Percentiles rank a stretch among this genome's conserved stretches.
Conservation (phyloP, 1,140 invertebrate genomes). For the Zophobas atratus region DNA sequence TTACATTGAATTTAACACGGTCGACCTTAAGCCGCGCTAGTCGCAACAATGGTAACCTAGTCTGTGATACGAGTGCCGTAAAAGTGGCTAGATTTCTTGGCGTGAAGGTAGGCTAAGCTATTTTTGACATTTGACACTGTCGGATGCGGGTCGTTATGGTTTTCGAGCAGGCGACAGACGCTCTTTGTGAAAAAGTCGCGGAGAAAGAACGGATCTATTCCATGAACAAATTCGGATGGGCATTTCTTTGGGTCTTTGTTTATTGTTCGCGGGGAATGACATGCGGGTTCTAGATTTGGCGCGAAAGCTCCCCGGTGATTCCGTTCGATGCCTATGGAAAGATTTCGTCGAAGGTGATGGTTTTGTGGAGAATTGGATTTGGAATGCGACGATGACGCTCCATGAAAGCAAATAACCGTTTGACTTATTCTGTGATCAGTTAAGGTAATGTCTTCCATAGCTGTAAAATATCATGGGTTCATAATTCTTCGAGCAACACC, state of each 20-base stretch:
- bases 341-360: no score
- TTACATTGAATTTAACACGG: slow-evolving; percentile 33
- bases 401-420: no score
- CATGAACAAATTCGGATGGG: neutral
- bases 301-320: neutral
- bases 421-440: no score
- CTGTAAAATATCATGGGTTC: no score
- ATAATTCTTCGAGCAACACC: no score
- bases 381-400: no score
- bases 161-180: neutral
- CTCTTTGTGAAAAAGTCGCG: neutral
- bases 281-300: neutral
- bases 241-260: neutral
- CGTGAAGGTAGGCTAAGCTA: slow-evolving; percentile 16
- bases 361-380: no score
- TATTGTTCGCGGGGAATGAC: neutral
- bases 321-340: no score
- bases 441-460: no score
- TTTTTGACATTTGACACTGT: slow-evolving; percentile 21
- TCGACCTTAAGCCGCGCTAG: slow-evolving; percentile 17
- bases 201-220: neutral
- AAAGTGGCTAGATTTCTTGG: slow-evolving; percentile 3
- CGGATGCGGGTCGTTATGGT: neutral
- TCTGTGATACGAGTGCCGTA: slow-evolving; percentile 25
- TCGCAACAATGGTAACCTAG: slow-evolving; percentile 26